Conservation (phyloP, 2,797 vertebrate genomes). For the Lepilemur septentrionalis region DNA sequence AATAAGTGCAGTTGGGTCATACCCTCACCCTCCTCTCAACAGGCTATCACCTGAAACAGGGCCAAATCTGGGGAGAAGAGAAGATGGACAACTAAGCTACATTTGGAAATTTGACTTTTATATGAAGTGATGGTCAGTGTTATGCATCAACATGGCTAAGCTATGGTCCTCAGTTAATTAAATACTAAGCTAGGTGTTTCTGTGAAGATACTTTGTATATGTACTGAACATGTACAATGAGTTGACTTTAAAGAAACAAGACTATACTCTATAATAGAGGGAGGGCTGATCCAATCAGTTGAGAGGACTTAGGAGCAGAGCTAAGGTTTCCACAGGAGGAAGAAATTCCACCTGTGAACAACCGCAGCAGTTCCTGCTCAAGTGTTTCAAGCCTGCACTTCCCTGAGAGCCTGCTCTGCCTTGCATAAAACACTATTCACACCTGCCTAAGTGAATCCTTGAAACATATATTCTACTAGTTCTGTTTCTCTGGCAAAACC, state of each 20-base stretch:
- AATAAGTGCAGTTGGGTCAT: neutral
- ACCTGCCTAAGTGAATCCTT: neutral
- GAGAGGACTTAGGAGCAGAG: neutral
- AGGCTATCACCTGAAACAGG: neutral
- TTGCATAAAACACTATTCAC: neutral
- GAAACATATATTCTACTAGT: neutral
- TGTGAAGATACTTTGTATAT: neutral
- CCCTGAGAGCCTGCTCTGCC: neutral
- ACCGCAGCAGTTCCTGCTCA: neutral
- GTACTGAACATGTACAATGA: neutral
- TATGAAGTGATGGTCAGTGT: neutral
- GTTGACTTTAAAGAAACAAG: neutral
- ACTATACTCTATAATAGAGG: neutral
- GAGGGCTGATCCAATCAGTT: neutral
- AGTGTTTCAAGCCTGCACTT: neutral
- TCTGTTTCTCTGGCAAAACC: neutral
- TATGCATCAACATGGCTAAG: neutral
- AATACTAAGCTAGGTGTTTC: neutral
- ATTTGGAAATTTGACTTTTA: neutral
- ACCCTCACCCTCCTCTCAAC: neutral
- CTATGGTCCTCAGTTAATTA: neutral
- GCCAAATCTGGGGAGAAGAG: fast-evolving
- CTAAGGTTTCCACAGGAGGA: neutral
- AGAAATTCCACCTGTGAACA: neutral
- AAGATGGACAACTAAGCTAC: neutral